Percentiles rank a stretch among this genome's conserved stretches.
Conservation (phyloP, 2,113 vertebrate species). For the Cephalopholis sonnerati region DNA sequence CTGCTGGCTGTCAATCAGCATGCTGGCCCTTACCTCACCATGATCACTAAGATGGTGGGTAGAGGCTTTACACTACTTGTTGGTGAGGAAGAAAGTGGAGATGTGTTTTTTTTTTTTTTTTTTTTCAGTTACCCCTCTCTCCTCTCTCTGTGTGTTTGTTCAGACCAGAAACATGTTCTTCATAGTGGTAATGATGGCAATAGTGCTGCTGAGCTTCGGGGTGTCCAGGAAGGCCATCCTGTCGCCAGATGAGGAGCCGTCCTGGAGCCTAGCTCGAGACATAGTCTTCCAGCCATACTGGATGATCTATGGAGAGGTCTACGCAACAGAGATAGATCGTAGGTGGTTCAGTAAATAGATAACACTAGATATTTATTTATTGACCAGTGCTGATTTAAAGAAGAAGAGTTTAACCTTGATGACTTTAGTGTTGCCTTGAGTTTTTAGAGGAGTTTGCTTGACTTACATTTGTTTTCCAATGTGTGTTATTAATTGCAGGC, state of each 20-base stretch:
- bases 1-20: constrained; percentile 96
- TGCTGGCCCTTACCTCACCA: constrained; percentile 96
- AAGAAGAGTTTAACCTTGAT: neutral
- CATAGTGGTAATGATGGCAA: constrained; percentile 98
- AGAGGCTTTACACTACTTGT: neutral
- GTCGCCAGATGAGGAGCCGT: constrained; percentile 90
- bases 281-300: constrained; percentile 96
- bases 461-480: neutral
- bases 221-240: constrained; percentile 96
- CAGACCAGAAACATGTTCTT: constrained; percentile 98
- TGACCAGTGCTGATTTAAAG: neutral
- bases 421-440: neutral
- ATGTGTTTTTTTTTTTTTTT: neutral
- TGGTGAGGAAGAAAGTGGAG: neutral
- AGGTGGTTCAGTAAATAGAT: constrained; percentile 53
- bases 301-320: constrained; percentile 99
- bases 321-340: constrained; percentile 93
- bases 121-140: neutral
- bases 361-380: neutral
- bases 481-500: no score
- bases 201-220: constrained; percentile 95
- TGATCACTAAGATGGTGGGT: constrained; percentile 98
- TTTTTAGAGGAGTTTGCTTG: constrained; percentile 11
- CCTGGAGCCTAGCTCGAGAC: constrained; percentile 92
- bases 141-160: constrained; percentile 6